Conservation (phyloP, 2,888 invertebrate genomes). For the Calameuta filiformis region DNA sequence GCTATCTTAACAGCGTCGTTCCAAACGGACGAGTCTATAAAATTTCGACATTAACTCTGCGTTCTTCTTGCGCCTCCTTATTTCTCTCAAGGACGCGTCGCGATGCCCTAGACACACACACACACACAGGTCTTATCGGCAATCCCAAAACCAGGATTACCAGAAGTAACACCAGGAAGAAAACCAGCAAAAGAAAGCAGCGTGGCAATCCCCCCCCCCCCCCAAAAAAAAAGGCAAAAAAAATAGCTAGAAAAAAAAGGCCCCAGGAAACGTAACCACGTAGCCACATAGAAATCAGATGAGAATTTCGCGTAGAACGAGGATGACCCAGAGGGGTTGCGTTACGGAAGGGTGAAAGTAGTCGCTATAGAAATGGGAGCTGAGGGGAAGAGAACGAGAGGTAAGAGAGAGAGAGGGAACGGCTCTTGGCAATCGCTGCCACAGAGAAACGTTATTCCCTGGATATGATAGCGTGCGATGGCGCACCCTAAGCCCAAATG, state of each 20-base stretch:
- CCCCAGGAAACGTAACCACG: neutral
- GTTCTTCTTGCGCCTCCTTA: neutral
- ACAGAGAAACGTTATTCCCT: conserved; percentile 44
- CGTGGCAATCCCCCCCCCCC: too few species aligned
- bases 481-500: conserved; percentile 53
- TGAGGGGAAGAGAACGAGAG: too few species aligned
- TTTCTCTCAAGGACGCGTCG: neutral
- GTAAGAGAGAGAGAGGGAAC: neutral
- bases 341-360: neutral
- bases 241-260: too few species aligned
- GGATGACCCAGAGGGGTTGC: neutral
- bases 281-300: neutral
- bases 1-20: neutral
- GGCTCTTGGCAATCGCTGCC: neutral
- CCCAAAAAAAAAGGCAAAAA: too few species aligned
- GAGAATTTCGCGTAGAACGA: neutral
- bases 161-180: too few species aligned
- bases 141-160: too few species aligned
- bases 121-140: too few species aligned
- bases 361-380: neutral
- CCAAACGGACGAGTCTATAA: neutral
- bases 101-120: too few species aligned
- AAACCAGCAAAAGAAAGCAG: too few species aligned
- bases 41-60: neutral
- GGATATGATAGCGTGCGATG: conserved; percentile 50